Percentiles rank a stretch among this genome's conserved stretches.
Evolutionary conservation across 2,888 invertebrate genomes (phyloP).

Genomic region (Hydrotaea cyrtoneurina): DNA sequence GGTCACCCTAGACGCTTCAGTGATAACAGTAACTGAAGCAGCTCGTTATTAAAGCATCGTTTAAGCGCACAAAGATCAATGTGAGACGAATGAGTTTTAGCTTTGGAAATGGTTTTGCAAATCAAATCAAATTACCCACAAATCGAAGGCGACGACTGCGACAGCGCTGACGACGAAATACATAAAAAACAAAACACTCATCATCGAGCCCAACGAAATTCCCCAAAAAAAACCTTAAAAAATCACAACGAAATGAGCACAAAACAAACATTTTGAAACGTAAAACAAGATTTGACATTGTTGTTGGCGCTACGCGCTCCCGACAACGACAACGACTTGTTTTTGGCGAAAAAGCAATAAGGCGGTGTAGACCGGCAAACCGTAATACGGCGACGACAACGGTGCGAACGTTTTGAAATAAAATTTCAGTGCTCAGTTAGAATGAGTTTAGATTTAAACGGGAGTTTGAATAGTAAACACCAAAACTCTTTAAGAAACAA

Average conservation of each 20-base stretch:
- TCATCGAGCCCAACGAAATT: constrained; percentile 50
- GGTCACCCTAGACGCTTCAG: constrained; percentile 57
- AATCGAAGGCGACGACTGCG: constrained; percentile 43
- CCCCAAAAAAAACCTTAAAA: constrained; percentile 50
- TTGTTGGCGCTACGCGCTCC: constrained; percentile 69
- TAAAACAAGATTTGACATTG: constrained; percentile 27
- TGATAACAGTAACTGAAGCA: constrained; percentile 56
- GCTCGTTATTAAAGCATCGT: constrained; percentile 45
- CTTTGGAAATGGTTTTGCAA: constrained; percentile 44
- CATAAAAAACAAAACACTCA: constrained; percentile 15
- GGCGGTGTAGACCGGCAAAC: constrained; percentile 46
- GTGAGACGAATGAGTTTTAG: background rate
- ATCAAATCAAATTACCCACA: constrained; percentile 46
- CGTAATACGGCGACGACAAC: background rate
- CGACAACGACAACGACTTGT: constrained; percentile 68
- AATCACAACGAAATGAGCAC: constrained; percentile 39
- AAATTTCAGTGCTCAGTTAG: constrained; percentile 77
- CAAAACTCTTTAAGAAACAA: constrained; percentile 55
- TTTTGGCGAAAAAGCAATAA: constrained; percentile 36
- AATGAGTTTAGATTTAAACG: constrained; percentile 78
- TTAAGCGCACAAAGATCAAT: background rate
- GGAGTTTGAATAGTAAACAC: constrained; percentile 75
- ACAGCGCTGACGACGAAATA: constrained; percentile 17
- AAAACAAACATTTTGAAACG: constrained; percentile 44
- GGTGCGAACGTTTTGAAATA: constrained; percentile 72